A percentile compares a stretch with the other conserved stretches of the same genome.
phyloP scores from a whole-genome alignment of 2,113 vertebrate genomes.

The Zosterops pallidus region DNA sequence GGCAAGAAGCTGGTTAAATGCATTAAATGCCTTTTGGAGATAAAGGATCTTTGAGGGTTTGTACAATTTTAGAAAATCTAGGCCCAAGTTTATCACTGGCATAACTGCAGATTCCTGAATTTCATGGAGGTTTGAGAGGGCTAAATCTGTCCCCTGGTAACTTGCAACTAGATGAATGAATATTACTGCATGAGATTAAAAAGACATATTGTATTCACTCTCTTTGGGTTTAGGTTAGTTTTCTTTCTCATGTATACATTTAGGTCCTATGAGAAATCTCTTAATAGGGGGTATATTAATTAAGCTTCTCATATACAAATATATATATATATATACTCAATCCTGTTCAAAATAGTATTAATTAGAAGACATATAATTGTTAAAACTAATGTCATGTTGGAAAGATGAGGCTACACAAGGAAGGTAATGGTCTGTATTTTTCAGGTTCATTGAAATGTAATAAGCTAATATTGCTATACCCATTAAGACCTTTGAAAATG shows the following conservation, averaged over 20 bases:
- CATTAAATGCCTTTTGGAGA: not conserved
- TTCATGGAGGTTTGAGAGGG: not conserved
- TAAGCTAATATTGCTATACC: conserved; percentile 64
- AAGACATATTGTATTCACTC: not conserved
- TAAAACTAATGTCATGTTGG: not conserved
- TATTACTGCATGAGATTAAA: not conserved
- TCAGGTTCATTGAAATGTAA: conserved; percentile 70
- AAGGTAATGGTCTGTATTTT: conserved; percentile 37
- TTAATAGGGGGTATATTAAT: not conserved
- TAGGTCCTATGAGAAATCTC: not conserved
- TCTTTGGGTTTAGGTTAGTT: not conserved
- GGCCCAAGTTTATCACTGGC: not conserved
- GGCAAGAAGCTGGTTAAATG: not conserved
- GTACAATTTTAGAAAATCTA: not conserved
- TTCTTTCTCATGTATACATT: not conserved
- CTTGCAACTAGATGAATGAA: not conserved
- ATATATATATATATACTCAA: not conserved
- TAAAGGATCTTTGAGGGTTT: not conserved
- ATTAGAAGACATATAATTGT: not conserved
- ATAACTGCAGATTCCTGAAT: not conserved
- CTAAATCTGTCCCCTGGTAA: not conserved
- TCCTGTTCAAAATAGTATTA: not conserved
- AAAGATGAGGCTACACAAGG: not conserved
- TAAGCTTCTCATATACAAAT: not conserved
- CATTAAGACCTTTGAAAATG: conserved; percentile 64